Conservation (phyloP, 2,888 invertebrate genomes). For the Pardosa pseudoannulata region DNA sequence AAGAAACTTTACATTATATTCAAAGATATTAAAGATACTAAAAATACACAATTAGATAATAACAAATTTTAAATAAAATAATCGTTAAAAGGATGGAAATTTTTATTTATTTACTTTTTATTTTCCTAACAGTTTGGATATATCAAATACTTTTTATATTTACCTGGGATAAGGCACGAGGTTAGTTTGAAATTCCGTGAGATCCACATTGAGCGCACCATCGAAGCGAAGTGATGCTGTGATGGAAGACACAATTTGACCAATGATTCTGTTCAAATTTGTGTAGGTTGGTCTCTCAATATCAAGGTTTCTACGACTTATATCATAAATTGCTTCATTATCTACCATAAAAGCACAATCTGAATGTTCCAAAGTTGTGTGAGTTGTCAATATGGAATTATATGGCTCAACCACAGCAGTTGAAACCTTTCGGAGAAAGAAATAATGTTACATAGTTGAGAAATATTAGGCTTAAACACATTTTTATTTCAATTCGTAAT, state of each 20-base stretch:
- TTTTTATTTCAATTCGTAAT: too few relatives aligned
- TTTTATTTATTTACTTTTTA: too few relatives aligned
- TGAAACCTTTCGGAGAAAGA: conserved; percentile 69
- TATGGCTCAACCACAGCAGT: conserved; percentile 76
- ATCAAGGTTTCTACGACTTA: conserved; percentile 93
- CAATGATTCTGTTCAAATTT: conserved; percentile 83
- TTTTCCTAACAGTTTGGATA: too few relatives aligned
- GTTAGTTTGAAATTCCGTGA: conserved; percentile 89
- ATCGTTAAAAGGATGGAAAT: too few relatives aligned
- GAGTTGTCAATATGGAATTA: conserved; percentile 75
- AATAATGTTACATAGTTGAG: too few relatives aligned
- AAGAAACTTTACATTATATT: too few relatives aligned
- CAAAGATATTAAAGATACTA: too few relatives aligned
- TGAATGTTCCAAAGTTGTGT: conserved; percentile 75
- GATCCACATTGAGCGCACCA: conserved; percentile 92
- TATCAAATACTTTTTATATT: too few relatives aligned
- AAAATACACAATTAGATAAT: too few relatives aligned
- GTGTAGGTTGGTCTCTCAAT: conserved; percentile 96
- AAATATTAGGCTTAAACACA: too few relatives aligned
- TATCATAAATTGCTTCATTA: conserved; percentile 81
- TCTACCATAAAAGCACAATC: conserved; percentile 79
- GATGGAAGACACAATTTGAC: conserved; percentile 82
- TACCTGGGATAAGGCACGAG: conserved; percentile 88
- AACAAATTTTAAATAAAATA: too few relatives aligned
- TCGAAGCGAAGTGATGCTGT: conserved; percentile 95